These are phyloP conservation scores for Encarsia formosa DNA, from an alignment of 2,888 invertebrate genomes.

Conservation along the genomic window DNA sequence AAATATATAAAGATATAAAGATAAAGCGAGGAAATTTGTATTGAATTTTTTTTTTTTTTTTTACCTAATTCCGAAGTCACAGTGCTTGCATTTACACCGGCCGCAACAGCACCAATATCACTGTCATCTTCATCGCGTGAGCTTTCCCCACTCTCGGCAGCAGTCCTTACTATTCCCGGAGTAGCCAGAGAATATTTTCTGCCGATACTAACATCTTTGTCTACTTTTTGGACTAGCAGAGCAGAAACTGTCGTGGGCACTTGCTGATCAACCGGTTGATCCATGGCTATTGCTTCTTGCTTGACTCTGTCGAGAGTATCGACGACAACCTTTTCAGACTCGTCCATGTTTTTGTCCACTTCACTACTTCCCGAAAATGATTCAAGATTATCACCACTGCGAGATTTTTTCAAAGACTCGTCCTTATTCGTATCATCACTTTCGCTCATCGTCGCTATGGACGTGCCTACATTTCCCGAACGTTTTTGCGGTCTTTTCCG, in stretches of 20 bases:
- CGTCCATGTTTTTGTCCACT: conserved; percentile 3
- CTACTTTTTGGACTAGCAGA: conserved; percentile 11
- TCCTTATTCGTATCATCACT: conserved; percentile 27
- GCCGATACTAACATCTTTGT: conserved; percentile 2
- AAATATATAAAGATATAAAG: background rate
- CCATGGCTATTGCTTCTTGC: conserved; percentile 41
- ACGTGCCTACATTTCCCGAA: conserved; percentile 3
- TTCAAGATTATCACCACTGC: conserved; percentile 4
- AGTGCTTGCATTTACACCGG: conserved; percentile 44
- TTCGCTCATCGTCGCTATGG: background rate
- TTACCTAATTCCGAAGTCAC: conserved; percentile 51
- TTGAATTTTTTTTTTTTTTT: too few relatives aligned
- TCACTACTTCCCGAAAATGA: conserved; percentile 15
- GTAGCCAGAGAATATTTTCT: conserved; percentile 29
- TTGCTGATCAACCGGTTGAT: conserved; percentile 37
- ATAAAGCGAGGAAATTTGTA: background rate
- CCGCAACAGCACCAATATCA: conserved; percentile 42
- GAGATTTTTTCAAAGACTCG: conserved; percentile 21
- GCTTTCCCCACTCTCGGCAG: conserved; percentile 44
- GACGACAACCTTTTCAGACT: conserved; percentile 33
- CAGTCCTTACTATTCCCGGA: conserved; percentile 24
- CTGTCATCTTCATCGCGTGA: conserved; percentile 49
- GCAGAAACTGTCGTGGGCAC: conserved; percentile 33
- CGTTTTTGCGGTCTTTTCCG: conserved; percentile 55
- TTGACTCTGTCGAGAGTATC: conserved; percentile 44